Evolutionary conservation across 2,113 vertebrate genomes (phyloP).

Genomic region (Saccopteryx leptura): DNA sequence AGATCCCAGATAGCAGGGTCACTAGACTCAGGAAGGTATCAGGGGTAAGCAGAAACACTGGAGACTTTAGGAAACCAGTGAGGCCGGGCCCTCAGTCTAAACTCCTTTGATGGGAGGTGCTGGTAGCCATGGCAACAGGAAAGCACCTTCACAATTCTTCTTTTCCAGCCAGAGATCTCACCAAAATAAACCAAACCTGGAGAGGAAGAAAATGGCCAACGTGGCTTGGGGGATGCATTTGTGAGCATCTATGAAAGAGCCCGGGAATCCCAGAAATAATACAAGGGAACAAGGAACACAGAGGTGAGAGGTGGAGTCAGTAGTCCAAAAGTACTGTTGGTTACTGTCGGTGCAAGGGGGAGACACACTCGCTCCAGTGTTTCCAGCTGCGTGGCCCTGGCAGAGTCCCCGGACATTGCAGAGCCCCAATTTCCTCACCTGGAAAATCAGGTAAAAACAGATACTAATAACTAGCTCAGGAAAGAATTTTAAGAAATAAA

Average conservation of each 20-base stretch:
- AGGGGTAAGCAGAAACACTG: background rate
- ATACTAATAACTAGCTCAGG: background rate
- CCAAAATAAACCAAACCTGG: constrained; percentile 60
- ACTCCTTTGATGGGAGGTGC: background rate
- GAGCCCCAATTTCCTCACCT: background rate
- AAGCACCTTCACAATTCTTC: constrained; percentile 16
- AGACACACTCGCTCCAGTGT: background rate
- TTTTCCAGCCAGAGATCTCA: constrained; percentile 3
- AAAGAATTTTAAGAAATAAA: constrained; percentile 45
- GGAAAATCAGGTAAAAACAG: background rate
- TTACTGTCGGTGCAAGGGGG: background rate
- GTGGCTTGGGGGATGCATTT: background rate
- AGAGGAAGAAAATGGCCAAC: background rate
- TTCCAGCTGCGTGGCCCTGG: background rate
- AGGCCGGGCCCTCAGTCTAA: background rate
- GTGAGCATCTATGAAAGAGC: background rate
- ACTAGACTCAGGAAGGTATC: background rate
- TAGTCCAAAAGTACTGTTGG: background rate
- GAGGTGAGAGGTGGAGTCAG: background rate
- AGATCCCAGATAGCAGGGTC: background rate
- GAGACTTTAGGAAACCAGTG: background rate
- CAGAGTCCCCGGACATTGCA: background rate
- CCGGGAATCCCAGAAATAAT: background rate
- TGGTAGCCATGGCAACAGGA: constrained; percentile 56
- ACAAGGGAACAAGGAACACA: background rate